These are phyloP conservation scores for Euura saliciscinereae DNA, from an alignment of 1,140 invertebrate species.

Conservation along the genomic window DNA sequence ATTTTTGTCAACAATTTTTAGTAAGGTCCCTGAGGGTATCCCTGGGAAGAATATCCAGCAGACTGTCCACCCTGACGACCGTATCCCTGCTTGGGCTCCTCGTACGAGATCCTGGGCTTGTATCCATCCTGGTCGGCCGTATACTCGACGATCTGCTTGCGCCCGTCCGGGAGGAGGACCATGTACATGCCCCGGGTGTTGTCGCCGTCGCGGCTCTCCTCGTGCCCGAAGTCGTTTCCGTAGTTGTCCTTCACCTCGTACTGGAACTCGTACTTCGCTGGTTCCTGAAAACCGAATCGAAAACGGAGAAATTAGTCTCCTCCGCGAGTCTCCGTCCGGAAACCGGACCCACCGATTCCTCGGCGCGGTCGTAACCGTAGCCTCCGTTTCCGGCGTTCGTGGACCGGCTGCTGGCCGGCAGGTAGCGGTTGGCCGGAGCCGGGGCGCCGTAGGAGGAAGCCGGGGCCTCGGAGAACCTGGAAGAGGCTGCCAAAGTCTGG, in stretches of 20 bases:
- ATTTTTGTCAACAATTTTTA: not conserved
- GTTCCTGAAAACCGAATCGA: slow-evolving; percentile 30
- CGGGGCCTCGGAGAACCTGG: not conserved
- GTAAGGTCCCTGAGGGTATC: not conserved
- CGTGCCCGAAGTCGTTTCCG: slow-evolving; percentile 52
- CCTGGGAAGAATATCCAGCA: not conserved
- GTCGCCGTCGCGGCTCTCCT: slow-evolving; percentile 52
- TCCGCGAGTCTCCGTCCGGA: not conserved
- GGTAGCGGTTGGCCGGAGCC: not conserved
- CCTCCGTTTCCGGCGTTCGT: not conserved
- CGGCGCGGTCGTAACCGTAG: not conserved
- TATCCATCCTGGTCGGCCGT: slow-evolving; percentile 39
- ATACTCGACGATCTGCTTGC: slow-evolving; percentile 41
- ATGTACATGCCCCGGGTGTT: slow-evolving; percentile 34
- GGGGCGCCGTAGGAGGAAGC: not conserved
- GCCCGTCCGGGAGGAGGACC: slow-evolving; percentile 40
- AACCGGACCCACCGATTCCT: not conserved
- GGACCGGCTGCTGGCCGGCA: not conserved
- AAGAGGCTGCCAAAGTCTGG: not conserved
- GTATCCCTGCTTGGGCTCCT: slow-evolving; percentile 52
- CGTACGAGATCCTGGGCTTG: slow-evolving; percentile 48
- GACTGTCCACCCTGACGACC: not conserved
- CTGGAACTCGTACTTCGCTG: slow-evolving; percentile 56
- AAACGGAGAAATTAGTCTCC: not conserved
- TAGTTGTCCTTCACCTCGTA: slow-evolving; percentile 53